Conservation (phyloP, 92 coral and sea anemone species). For the Phenganax stokvisi region DNA sequence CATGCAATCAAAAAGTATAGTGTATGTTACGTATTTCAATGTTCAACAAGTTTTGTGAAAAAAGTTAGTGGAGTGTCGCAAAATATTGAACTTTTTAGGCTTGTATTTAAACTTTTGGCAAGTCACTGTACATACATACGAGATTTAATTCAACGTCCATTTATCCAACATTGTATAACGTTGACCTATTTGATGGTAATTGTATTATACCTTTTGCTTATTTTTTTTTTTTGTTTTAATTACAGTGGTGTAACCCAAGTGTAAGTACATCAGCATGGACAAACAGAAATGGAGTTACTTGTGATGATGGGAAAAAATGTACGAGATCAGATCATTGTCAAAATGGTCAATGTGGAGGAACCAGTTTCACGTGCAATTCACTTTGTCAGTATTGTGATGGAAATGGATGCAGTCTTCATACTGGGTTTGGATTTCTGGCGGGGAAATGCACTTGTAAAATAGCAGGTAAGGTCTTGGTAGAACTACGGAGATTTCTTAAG, state of each 20-base stretch:
- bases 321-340: constrained; percentile 73
- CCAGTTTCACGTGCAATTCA: constrained; percentile 60
- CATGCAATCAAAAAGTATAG: too few species aligned
- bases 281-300: constrained; percentile 57
- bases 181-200: background rate
- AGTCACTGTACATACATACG: too few species aligned
- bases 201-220: background rate
- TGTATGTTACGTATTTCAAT: too few species aligned
- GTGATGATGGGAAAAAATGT: constrained; percentile 68
- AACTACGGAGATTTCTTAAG: too few species aligned
- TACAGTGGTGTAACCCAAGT: constrained; percentile 68
- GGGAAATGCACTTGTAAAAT: constrained; percentile 75
- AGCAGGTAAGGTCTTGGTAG: constrained; percentile 44
- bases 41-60: too few species aligned
- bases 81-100: too few species aligned
- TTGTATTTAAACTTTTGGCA: too few species aligned
- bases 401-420: constrained; percentile 55
- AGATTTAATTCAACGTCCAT: too few species aligned
- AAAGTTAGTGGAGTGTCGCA: too few species aligned
- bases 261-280: constrained; percentile 62
- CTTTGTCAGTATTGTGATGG: constrained; percentile 76
- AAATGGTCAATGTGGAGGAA: constrained; percentile 65
- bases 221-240: background rate
- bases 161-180: background rate
- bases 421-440: constrained; percentile 67